Evolutionary conservation across 2,888 invertebrate species (phyloP).

Genomic region (Phymatocera aterrima): DNA sequence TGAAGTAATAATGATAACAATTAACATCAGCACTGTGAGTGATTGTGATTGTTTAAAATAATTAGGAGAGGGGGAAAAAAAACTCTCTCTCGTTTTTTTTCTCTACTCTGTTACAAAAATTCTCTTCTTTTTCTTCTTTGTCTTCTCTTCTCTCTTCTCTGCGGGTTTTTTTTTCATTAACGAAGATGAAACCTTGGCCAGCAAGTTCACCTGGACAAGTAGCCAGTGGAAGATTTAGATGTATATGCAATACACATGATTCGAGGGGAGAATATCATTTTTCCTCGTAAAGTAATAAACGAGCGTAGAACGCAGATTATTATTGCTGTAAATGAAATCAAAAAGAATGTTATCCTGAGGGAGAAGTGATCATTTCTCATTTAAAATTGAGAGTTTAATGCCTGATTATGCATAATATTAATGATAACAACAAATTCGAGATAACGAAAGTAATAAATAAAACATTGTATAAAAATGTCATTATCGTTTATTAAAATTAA

Average conservation of each 20-base stretch:
- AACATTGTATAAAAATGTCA: no score
- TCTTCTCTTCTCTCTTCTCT: conserved; percentile 4
- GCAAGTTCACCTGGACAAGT: conserved; percentile 30
- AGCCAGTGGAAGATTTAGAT: neutral
- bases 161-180: neutral
- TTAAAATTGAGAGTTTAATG: no score
- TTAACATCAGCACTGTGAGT: neutral
- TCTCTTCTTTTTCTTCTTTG: neutral
- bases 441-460: no score
- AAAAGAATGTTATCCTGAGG: neutral
- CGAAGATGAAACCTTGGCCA: conserved; percentile 22
- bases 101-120: neutral
- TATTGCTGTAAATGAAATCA: conserved; percentile 2
- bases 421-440: no score
- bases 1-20: neutral
- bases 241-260: conserved; percentile 6
- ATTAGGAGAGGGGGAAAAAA: neutral
- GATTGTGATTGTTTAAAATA: neutral
- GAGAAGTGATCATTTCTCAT: neutral
- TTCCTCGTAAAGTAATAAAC: neutral
- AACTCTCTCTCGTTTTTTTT: neutral
- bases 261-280: neutral
- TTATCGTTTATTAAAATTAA: no score
- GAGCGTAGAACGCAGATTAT: neutral
- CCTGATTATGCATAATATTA: no score